Evolutionary conservation across 2,113 vertebrate genomes (phyloP), one percentile per base, ranked within the genome.

Genomic region (Lophius piscatorius): DNA sequence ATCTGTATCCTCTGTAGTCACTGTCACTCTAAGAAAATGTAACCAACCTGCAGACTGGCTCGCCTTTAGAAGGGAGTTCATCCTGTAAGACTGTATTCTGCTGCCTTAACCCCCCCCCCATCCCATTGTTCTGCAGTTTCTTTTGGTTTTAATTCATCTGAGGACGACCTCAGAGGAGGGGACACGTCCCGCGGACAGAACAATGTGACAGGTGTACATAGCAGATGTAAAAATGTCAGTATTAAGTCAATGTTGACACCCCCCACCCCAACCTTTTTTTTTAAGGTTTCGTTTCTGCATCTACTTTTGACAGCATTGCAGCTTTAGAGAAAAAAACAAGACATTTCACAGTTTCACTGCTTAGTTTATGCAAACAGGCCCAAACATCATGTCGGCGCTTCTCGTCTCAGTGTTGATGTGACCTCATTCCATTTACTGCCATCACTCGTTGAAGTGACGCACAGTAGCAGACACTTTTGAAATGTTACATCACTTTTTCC

Each of bases 1-100:
- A 79, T 78, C 77, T 85, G 84, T 91, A 86, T 88, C 85, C 80
- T 87, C 83, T 85, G 80, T 88, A 88, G 83, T 82, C 81, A 84
- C 77, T 80, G 78, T 84, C 88, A 90, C 82, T 83, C 76, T 84
- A 84, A 89, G 74, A 78, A 81, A 78, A 83, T 81, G 71, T 84
- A 86, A 85, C 65, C 77, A 73, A 83, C 85, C 81, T 81, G 83
- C 81, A 84, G 83, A 77, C 80, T 76, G 77, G 76, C 81, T 81
- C 75, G 75, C 80, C 67, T 65, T 74, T 85, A 81, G 78, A 78
- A 82, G 62, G 80, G 66, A 86, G 71, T 66, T 62, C 39, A 81
- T 77, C 52, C 84, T 69, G 54, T 69, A 63, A 73, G 70, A 86
- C 88, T 87, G 76, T 85, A 87, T 87, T 81, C 81, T 88, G 88